A percentile compares a stretch with the other conserved stretches of the same genome.
These are phyloP conservation scores for Sycophaga agraensis DNA, from an alignment of 1,140 invertebrate species.

Conservation along the genomic window DNA sequence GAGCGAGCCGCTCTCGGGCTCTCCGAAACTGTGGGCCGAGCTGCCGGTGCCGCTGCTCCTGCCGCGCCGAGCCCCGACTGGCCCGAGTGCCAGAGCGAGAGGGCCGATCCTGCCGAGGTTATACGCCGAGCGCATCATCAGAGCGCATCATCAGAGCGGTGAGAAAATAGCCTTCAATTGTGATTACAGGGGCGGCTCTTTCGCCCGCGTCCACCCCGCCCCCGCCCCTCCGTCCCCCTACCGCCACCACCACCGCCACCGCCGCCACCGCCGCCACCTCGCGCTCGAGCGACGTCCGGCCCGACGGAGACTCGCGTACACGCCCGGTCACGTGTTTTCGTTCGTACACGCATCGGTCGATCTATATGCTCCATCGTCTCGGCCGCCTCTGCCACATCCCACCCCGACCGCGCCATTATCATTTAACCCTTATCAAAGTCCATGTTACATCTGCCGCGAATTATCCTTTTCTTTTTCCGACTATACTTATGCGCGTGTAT, in stretches of 20 bases:
- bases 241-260: too few species aligned
- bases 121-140: conserved; percentile 45
- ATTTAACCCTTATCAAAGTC: conserved; percentile 16
- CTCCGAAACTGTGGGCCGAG: conserved; percentile 35
- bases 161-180: conserved; percentile 61
- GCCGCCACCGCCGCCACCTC: too few species aligned
- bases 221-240: conserved; percentile 24
- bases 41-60: conserved; percentile 19
- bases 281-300: not conserved
- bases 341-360: not conserved
- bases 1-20: conserved; percentile 41
- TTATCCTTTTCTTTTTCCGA: conserved; percentile 21
- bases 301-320: too few species aligned
- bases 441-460: not conserved
- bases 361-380: not conserved
- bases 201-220: conserved; percentile 30
- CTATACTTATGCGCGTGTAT: too few species aligned
- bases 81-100: conserved; percentile 24
- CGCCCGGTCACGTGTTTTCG: not conserved
- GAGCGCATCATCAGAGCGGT: conserved; percentile 58
- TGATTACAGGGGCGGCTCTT: conserved; percentile 58
- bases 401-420: conserved; percentile 27
- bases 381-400: conserved; percentile 10
- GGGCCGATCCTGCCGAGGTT: conserved; percentile 54
- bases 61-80: not conserved